Conservation (phyloP, 2,888 invertebrate species). For the Napeogenes sylphis region DNA sequence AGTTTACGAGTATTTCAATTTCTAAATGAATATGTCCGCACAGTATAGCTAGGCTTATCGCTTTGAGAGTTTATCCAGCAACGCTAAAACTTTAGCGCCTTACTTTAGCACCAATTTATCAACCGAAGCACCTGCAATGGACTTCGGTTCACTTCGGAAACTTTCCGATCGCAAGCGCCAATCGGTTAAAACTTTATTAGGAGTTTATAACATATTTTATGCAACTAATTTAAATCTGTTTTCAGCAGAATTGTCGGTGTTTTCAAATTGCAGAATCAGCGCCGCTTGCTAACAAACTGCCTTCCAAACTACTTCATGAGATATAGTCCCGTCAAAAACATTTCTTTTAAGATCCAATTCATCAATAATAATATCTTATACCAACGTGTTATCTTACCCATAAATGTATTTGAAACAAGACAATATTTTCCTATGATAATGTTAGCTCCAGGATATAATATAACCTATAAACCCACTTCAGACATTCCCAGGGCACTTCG, state of each 20-base stretch:
- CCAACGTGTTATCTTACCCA: background rate
- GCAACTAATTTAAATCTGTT: constrained; percentile 22
- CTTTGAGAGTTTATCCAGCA: constrained; percentile 29
- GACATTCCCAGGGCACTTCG: constrained; percentile 34
- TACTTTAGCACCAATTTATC: constrained; percentile 29
- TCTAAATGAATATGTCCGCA: constrained; percentile 22
- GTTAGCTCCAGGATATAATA: constrained; percentile 12
- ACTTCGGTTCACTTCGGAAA: constrained; percentile 25
- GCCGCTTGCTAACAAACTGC: background rate
- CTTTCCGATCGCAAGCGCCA: constrained; percentile 25
- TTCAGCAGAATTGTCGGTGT: constrained; percentile 18
- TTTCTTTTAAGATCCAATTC: background rate
- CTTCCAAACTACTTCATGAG: background rate
- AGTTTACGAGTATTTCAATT: constrained; percentile 17
- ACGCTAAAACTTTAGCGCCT: constrained; percentile 31
- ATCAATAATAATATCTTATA: background rate
- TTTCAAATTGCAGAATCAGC: constrained; percentile 10
- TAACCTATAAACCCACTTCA: constrained; percentile 27
- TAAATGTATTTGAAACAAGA: constrained; percentile 6
- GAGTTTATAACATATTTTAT: constrained; percentile 23
- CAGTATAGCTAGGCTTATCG: constrained; percentile 29
- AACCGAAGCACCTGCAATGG: constrained; percentile 34
- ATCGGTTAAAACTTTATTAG: constrained; percentile 23
- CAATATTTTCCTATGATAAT: constrained; percentile 7
- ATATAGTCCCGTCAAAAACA: background rate